These are phyloP conservation scores for Octopus bimaculoides DNA, from an alignment of 1,140 invertebrate genomes.

Conservation along the genomic window DNA sequence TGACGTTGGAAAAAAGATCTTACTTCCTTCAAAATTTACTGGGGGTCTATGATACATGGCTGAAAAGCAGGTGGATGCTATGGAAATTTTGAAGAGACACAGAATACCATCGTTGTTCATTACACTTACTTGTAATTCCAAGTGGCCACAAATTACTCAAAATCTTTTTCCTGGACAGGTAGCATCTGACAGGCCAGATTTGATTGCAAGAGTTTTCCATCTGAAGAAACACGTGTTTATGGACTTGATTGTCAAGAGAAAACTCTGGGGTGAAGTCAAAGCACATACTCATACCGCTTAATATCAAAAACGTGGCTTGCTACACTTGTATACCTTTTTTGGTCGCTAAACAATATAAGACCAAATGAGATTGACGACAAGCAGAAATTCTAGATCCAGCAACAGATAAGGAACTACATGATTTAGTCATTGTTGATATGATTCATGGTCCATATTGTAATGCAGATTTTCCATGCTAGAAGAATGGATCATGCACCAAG, in stretches of 20 bases:
- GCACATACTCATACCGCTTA: not conserved
- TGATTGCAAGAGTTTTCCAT: conserved; percentile 2
- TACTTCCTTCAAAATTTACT: not conserved
- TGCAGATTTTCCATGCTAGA: not conserved
- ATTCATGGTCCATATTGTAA: not conserved
- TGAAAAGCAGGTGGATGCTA: not conserved
- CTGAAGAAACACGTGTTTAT: not conserved
- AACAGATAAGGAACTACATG: not conserved
- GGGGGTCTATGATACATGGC: not conserved
- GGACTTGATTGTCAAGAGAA: not conserved
- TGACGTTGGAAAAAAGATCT: not conserved
- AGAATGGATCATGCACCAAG: not conserved
- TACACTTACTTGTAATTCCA: not conserved
- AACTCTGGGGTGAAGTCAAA: not conserved
- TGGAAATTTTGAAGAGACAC: not conserved
- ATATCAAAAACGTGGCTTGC: not conserved
- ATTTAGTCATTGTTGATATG: not conserved
- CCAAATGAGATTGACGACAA: not conserved
- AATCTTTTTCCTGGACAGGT: not conserved
- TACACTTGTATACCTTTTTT: not conserved
- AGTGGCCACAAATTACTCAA: not conserved
- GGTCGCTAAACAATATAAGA: not conserved
- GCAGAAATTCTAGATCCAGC: not conserved
- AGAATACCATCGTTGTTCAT: not conserved
- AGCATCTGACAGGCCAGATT: not conserved